Percentiles rank a stretch among this genome's conserved stretches.
These are phyloP conservation scores for Caloenas nicobarica DNA, from an alignment of 2,113 vertebrate species.

Conservation along the genomic window DNA sequence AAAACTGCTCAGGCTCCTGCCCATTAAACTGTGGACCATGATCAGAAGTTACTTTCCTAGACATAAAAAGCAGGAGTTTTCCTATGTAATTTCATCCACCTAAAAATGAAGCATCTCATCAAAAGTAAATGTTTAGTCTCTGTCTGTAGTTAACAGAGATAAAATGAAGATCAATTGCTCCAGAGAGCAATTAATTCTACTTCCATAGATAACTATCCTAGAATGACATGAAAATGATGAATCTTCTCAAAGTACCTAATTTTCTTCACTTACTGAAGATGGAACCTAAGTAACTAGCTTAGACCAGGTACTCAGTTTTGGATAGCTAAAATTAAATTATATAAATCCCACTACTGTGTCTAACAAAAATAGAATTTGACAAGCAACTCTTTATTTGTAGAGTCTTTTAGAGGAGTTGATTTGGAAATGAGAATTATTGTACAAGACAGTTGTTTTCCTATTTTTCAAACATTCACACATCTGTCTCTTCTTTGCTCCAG, in stretches of 20 bases:
- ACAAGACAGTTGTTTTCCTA: background rate
- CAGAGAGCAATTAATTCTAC: constrained; percentile 43
- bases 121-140: constrained; percentile 37
- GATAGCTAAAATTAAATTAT: background rate
- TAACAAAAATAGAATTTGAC: background rate
- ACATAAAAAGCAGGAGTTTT: constrained; percentile 13
- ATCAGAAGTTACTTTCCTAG: background rate
- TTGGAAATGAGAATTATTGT: background rate
- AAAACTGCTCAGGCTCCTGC: background rate
- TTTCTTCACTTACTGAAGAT: background rate
- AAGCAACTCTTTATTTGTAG: background rate
- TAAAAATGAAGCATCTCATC: constrained; percentile 31
- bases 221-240: constrained; percentile 20
- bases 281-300: background rate
- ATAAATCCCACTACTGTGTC: background rate
- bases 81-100: background rate
- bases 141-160: constrained; percentile 23
- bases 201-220: background rate
- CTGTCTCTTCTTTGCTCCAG: background rate
- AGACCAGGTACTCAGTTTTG: background rate
- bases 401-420: background rate
- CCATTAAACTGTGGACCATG: background rate
- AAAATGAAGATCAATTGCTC: constrained; percentile 53
- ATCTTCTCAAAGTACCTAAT: background rate
- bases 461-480: background rate